These are phyloP conservation scores for Choloepus didactylus DNA, from an alignment of 2,797 vertebrate species.

Conservation along the genomic window DNA sequence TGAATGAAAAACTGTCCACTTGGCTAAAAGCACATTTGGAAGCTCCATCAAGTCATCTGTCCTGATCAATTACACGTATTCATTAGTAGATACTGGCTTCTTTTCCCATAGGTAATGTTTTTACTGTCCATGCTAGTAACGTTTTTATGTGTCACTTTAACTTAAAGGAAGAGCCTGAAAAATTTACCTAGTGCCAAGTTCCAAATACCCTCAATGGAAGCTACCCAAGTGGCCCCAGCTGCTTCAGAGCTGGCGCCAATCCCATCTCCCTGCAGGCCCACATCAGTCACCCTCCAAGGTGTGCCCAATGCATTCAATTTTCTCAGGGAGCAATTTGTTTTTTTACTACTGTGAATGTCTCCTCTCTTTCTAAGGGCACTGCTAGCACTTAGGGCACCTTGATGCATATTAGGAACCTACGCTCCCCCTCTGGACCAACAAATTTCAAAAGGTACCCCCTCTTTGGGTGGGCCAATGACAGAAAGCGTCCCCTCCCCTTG, in stretches of 20 bases:
- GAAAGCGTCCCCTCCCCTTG: constrained; percentile 33
- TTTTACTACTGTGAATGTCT: constrained; percentile 9
- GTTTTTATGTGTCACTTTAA: constrained; percentile 72
- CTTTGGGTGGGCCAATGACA: not conserved
- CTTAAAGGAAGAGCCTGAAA: constrained; percentile 65
- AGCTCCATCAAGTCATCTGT: constrained; percentile 75
- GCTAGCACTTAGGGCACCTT: not conserved
- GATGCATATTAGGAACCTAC: not conserved
- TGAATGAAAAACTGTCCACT: constrained; percentile 78
- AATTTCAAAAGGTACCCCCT: not conserved
- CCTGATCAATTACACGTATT: constrained; percentile 82
- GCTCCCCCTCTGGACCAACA: not conserved
- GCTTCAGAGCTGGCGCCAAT: constrained; percentile 56
- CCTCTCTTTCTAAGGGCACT: not conserved
- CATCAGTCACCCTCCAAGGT: constrained; percentile 40
- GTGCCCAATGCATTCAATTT: not conserved
- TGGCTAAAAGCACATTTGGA: constrained; percentile 81
- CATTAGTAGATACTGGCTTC: constrained; percentile 78
- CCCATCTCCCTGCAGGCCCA: not conserved
- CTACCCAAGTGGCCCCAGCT: not conserved
- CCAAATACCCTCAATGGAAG: constrained; percentile 52
- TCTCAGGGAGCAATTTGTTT: not conserved
- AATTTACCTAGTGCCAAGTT: constrained; percentile 60
- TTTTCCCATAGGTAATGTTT: constrained; percentile 69
- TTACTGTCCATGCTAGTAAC: constrained; percentile 57